Base-by-base conservation (phyloP, 2,888 invertebrate species). In the Thelaira solivaga region DNA sequence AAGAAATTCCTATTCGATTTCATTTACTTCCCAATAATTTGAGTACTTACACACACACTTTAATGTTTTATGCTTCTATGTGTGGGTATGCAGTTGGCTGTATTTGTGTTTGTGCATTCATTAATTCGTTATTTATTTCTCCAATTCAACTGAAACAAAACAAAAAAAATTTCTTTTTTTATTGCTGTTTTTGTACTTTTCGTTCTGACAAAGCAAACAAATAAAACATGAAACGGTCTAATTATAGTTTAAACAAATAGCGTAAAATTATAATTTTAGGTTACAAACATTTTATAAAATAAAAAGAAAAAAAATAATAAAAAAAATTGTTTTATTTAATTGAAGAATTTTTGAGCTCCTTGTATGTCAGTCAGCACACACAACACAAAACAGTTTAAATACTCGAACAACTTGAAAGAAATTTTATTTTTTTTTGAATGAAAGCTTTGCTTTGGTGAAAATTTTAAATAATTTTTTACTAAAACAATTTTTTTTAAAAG, bases 271-370 rank as follows among this genome's bases (percentile, higher is more conserved):
- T 78, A 81, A 80, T 80, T 74, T 72, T 29, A 59, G 67, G 74
- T 67, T 72, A 53, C 85, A 85, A 84, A 85, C 69, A 87, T 87
- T 85, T 87, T 87, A 87, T 87, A n/a, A n/a, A n/a, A n/a, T n/a
- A n/a, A n/a, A n/a, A n/a, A n/a, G n/a, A n/a, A n/a, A n/a, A n/a
- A n/a, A n/a, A n/a, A n/a, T n/a, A n/a, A n/a, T n/a, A 87, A 87
- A 84, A 86, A 84, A 85, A 86, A 84, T 83, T 84, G 83, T 81
- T 81, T 62, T 67, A 45, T 43, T 45, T 39, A 29, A 47, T 41
- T 18, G 31, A 16, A 45, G 45, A 39, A 20, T 47, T 68, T 7
- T 57, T 55, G 7, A n/a, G 22, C 31, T 43, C n/a, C n/a, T n/a
- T 4, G 36, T 13, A n/a, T 4, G 18, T 57, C 11, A n/a, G 24